Conservation (phyloP, 1,140 invertebrate species). For the Camponotus floridanus region DNA sequence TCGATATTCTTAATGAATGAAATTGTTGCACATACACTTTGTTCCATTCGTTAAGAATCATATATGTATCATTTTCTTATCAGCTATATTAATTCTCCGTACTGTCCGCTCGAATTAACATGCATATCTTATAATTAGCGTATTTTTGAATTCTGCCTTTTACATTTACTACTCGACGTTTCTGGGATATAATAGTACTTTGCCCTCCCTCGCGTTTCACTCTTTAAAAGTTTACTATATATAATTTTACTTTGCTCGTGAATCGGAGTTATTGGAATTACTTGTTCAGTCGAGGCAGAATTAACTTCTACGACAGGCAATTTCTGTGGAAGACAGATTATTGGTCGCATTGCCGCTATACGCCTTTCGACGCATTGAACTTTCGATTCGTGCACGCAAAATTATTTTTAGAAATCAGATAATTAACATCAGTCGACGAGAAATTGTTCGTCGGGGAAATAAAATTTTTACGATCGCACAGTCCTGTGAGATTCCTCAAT, state of each 20-base stretch:
- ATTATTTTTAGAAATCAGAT: background rate
- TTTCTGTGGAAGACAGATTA: background rate
- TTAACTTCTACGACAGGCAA: background rate
- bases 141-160: slow-evolving; percentile 22
- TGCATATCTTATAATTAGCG: slow-evolving; percentile 47
- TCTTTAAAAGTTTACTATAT: background rate
- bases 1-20: slow-evolving; percentile 77
- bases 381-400: background rate
- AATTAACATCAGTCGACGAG: slow-evolving; percentile 2
- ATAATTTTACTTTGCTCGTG: background rate
- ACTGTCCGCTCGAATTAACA: slow-evolving; percentile 32
- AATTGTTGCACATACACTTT: slow-evolving; percentile 56
- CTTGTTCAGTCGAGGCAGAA: background rate
- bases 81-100: slow-evolving; percentile 39
- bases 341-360: background rate
- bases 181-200: background rate
- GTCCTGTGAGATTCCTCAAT: background rate
- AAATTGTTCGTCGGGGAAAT: background rate
- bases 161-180: slow-evolving; percentile 18
- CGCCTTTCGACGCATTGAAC: background rate
- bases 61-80: slow-evolving; percentile 31
- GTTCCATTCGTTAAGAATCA: slow-evolving; percentile 61
- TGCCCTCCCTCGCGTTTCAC: background rate
- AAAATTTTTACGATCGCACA: slow-evolving; percentile 18
- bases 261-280: background rate